A percentile compares a stretch with the other conserved stretches of the same genome.
These are phyloP conservation scores for Cebuella pygmaea DNA, from an alignment of 2,797 vertebrate species.

Conservation along the genomic window DNA sequence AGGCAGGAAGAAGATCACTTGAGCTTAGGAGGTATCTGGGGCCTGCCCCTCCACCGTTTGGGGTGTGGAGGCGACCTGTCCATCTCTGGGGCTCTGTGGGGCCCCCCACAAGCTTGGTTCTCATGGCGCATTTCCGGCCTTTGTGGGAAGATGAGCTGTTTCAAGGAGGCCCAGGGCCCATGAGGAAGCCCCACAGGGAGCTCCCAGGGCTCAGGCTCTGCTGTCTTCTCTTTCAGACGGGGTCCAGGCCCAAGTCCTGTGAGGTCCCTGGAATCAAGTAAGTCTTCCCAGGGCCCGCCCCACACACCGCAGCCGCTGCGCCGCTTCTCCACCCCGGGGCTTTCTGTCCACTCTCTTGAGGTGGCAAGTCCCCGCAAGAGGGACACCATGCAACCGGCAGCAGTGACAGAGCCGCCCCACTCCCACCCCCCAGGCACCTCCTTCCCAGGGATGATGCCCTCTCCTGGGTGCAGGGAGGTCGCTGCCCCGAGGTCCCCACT, in stretches of 20 bases:
- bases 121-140: background rate
- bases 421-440: background rate
- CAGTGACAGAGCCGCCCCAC: no score
- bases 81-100: background rate
- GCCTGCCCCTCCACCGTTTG: no score
- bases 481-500: rapidly evolving
- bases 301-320: background rate
- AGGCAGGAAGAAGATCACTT: no score
- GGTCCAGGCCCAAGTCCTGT: conserved; percentile 94
- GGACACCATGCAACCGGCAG: no score
- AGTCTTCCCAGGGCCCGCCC: conserved; percentile 79
- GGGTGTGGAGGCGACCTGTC: background rate
- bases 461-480: background rate
- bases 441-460: no score
- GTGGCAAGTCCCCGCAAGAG: no score
- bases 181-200: background rate
- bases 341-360: no score
- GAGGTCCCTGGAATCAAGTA: conserved; percentile 99
- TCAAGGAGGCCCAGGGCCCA: no score
- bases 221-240: conserved; percentile 87
- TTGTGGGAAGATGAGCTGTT: background rate
- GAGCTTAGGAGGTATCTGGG: background rate
- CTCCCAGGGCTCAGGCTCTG: background rate
- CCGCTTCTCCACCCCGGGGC: no score
- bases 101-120: background rate